Evolutionary conservation across 1,140 invertebrate species (phyloP).

Genomic region (Chironomus striatipennis): DNA sequence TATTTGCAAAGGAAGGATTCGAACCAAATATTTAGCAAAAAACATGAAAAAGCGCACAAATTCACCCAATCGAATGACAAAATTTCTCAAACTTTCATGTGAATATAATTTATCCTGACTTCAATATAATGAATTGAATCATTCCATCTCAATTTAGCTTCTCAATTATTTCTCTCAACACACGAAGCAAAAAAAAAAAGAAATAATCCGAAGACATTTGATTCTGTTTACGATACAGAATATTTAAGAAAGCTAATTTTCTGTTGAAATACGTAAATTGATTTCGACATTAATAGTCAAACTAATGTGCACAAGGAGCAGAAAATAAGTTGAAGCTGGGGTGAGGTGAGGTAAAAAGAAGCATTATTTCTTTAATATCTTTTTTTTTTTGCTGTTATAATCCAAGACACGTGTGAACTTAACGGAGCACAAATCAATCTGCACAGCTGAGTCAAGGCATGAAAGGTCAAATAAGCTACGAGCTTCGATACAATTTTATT

Average conservation of each 20-base stretch:
- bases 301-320: background rate
- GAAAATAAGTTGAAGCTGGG: background rate
- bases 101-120: background rate
- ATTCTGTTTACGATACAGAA: background rate
- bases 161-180: too few relatives aligned
- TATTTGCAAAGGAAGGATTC: too few relatives aligned
- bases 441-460: background rate
- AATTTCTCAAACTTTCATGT: background rate
- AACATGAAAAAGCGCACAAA: too few relatives aligned
- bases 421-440: constrained; percentile 7
- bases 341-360: background rate
- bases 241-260: background rate
- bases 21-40: too few relatives aligned
- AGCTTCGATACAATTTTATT: background rate
- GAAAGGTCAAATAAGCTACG: background rate
- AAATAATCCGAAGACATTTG: too few relatives aligned
- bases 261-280: constrained; percentile 12
- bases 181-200: too few relatives aligned
- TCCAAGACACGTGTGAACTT: constrained; percentile 11
- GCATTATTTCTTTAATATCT: too few relatives aligned
- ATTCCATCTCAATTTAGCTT: background rate
- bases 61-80: too few relatives aligned
- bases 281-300: constrained; percentile 8
- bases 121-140: background rate
- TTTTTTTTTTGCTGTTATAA: background rate